Base-by-base conservation (phyloP, 2,113 vertebrate species). In the Mola mola region DNA sequence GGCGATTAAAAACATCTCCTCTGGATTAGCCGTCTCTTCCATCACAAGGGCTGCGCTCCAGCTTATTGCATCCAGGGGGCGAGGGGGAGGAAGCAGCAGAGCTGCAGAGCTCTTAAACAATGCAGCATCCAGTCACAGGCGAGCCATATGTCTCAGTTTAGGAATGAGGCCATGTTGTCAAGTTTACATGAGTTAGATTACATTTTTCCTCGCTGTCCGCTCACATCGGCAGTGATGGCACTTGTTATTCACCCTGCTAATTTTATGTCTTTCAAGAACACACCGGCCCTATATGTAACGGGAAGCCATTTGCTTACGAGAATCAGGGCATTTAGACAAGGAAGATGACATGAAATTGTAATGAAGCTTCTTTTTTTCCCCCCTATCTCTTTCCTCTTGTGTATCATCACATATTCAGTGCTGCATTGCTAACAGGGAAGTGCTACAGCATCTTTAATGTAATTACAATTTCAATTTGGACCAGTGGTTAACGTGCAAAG, bases 401-500 rank as follows among this genome's bases (percentile, higher is more conserved):
- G 84, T 84, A 72, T 81, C 79, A 72, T 86, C 62, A 75, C 66
- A 70, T 75, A 86, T 83, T 86, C 86, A 85, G 62, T n/a, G 72
- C 82, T 82, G 83, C 83, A 82, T 85, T 52, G 71, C 75, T 87
- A 78, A 86, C 78, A 70, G 58, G 50, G 52, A 72, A 60, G 72
- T 48, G 61, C 82, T 55, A 62, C 73, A 73, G 78, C 77, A 84
- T 75, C 83, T 68, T 80, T 68, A 76, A 80, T 72, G 29, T 84
- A 78, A 87, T 89, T 84, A 76, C 82, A 86, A 78, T 86, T 79
- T 85, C 60, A 84, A 74, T 84, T 81, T 74, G 65, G 49, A 73
- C 57, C 51, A 57, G 55, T 73, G 33, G 75, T 69, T 79, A 49
- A 41, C 42, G 29, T 25, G 42, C 43, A 71, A 70, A 59, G 31